Conservation (phyloP, 1,140 invertebrate species). For the Camponotus vicinus region DNA sequence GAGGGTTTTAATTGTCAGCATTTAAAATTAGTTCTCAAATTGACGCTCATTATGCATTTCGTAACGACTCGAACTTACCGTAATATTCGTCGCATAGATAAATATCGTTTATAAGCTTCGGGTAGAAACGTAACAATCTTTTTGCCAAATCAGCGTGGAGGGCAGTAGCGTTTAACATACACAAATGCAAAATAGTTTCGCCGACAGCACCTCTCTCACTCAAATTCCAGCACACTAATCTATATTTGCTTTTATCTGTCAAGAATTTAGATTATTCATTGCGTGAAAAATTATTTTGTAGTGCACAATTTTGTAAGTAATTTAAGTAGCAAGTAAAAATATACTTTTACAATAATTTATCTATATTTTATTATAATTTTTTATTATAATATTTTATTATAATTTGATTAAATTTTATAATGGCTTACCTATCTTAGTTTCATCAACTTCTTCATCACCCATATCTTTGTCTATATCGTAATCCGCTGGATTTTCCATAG, state of each 20-base stretch:
- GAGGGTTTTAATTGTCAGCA: neutral
- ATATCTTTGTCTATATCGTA: constrained; percentile 93
- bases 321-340: neutral
- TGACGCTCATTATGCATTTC: neutral
- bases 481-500: constrained; percentile 93
- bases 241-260: constrained; percentile 89
- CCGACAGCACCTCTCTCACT: constrained; percentile 97
- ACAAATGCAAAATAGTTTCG: constrained; percentile 97
- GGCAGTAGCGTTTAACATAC: constrained; percentile 95
- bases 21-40: neutral
- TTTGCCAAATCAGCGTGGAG: constrained; percentile 97
- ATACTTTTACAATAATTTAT: neutral
- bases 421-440: constrained; percentile 81
- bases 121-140: constrained; percentile 95
- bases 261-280: neutral
- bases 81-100: constrained; percentile 99
- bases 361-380: neutral
- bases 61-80: constrained; percentile 87
- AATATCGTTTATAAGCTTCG: constrained; percentile 98
- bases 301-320: neutral
- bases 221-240: constrained; percentile 97
- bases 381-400: neutral
- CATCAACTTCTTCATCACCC: constrained; percentile 78
- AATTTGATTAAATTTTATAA: neutral
- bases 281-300: neutral